phyloP scores from a whole-genome alignment of 1,140 invertebrate genomes.

The Zaprionus davidi region DNA sequence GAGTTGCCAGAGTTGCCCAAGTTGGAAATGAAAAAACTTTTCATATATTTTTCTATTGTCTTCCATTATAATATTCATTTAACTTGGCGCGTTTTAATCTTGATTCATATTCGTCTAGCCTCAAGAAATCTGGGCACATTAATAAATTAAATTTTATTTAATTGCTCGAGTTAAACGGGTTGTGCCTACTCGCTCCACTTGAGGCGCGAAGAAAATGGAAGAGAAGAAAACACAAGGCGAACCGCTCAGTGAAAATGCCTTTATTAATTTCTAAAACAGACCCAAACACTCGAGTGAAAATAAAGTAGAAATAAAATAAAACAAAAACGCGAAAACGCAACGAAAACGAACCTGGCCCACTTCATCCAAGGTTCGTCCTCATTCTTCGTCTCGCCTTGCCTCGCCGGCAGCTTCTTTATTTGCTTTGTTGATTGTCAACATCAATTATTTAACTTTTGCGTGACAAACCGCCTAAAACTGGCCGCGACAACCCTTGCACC shows the following conservation, averaged over 20 bases:
- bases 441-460: slow-evolving; percentile 83
- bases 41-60: slow-evolving; percentile 6
- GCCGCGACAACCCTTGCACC: slow-evolving; percentile 22
- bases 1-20: not conserved
- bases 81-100: slow-evolving; percentile 23
- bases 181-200: slow-evolving; percentile 22
- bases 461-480: slow-evolving; percentile 61
- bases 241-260: slow-evolving; percentile 47
- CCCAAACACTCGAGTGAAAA: slow-evolving; percentile 30
- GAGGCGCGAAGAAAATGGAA: slow-evolving; percentile 11
- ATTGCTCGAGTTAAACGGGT: slow-evolving; percentile 48
- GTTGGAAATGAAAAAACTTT: not conserved
- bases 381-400: slow-evolving; percentile 34
- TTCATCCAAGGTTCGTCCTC: slow-evolving; percentile 58
- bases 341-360: slow-evolving; percentile 36
- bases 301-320: slow-evolving; percentile 23
- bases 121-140: slow-evolving; percentile 38
- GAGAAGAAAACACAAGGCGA: not conserved
- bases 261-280: slow-evolving; percentile 63
- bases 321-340: slow-evolving; percentile 22
- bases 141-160: slow-evolving; percentile 69
- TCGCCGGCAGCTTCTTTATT: slow-evolving; percentile 72
- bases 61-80: slow-evolving; percentile 17
- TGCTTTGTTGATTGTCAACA: slow-evolving; percentile 83
- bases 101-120: slow-evolving; percentile 35